These are phyloP conservation scores for Mercenaria mercenaria DNA, from an alignment of 1,140 invertebrate genomes.

Conservation along the genomic window DNA sequence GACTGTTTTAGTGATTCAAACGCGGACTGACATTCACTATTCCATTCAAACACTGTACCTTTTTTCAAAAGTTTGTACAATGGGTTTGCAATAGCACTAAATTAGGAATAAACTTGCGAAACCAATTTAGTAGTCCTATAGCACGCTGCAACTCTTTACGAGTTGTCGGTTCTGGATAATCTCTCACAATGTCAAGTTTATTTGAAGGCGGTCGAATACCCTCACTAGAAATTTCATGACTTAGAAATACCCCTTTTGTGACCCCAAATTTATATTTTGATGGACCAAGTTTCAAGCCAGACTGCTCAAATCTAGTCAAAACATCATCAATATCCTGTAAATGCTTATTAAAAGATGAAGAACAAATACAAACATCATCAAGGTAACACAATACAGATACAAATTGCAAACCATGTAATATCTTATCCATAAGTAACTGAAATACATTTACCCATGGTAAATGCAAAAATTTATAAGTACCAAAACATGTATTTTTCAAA, in stretches of 20 bases:
- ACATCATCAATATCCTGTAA: constrained; percentile 61
- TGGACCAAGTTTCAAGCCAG: constrained; percentile 53
- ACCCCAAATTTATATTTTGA: not conserved
- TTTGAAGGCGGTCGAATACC: not conserved
- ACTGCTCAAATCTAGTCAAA: constrained; percentile 42
- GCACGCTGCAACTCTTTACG: constrained; percentile 58
- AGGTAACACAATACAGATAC: constrained; percentile 61
- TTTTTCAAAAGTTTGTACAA: constrained; percentile 52
- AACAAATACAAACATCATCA: constrained; percentile 61
- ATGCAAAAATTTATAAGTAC: constrained; percentile 59
- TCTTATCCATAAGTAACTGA: constrained; percentile 66
- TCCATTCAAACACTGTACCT: constrained; percentile 49
- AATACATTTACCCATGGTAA: constrained; percentile 17
- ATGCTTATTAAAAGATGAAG: constrained; percentile 40
- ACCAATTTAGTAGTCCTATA: constrained; percentile 68
- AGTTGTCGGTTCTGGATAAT: constrained; percentile 46
- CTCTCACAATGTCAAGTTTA: not conserved
- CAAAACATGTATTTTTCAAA: constrained; percentile 67
- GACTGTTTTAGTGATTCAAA: constrained; percentile 41
- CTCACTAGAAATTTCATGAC: constrained; percentile 27
- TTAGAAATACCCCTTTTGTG: not conserved
- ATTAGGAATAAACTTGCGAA: not conserved
- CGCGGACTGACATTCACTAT: not conserved
- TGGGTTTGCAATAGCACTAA: not conserved
- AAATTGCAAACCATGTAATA: constrained; percentile 53